phyloP scores from a whole-genome alignment of 2,888 invertebrate species.

The Atethmia centrago region DNA sequence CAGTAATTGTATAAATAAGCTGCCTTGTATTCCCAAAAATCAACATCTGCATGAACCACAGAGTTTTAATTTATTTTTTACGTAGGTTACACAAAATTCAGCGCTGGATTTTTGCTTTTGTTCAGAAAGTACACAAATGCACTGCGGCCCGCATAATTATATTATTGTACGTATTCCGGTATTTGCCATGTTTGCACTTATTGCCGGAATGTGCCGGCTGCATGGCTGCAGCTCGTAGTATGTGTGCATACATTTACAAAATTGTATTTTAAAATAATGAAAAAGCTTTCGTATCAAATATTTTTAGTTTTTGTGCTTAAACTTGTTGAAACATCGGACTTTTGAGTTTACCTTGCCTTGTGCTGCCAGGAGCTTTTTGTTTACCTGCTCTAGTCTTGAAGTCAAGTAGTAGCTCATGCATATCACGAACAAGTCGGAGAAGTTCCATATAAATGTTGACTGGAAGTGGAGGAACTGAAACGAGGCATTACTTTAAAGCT shows the following conservation, averaged over 20 bases:
- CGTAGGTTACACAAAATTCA: conserved; percentile 10
- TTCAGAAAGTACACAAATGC: conserved; percentile 2
- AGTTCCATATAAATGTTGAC: conserved; percentile 94
- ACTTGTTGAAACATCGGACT: too few species aligned
- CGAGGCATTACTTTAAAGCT: neutral
- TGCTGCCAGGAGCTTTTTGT: conserved; percentile 82
- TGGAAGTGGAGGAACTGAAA: conserved; percentile 91
- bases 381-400: conserved; percentile 91
- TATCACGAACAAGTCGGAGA: conserved; percentile 93
- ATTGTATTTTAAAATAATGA: conserved; percentile 9
- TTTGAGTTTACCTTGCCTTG: conserved; percentile 81
- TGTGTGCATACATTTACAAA: neutral
- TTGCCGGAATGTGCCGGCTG: conserved; percentile 4
- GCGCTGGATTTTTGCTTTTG: conserved; percentile 18
- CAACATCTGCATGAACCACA: conserved; percentile 1
- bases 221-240: neutral
- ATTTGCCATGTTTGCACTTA: conserved; percentile 20
- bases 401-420: conserved; percentile 93
- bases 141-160: conserved; percentile 17
- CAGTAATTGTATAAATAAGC: neutral
- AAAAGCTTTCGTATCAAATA: neutral
- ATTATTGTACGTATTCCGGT: conserved; percentile 17
- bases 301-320: too few species aligned
- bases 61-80: conserved; percentile 13
- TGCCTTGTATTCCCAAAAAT: neutral